These are phyloP conservation scores for Nothura maculosa DNA, from an alignment of 2,797 vertebrate genomes.

Conservation along the genomic window DNA sequence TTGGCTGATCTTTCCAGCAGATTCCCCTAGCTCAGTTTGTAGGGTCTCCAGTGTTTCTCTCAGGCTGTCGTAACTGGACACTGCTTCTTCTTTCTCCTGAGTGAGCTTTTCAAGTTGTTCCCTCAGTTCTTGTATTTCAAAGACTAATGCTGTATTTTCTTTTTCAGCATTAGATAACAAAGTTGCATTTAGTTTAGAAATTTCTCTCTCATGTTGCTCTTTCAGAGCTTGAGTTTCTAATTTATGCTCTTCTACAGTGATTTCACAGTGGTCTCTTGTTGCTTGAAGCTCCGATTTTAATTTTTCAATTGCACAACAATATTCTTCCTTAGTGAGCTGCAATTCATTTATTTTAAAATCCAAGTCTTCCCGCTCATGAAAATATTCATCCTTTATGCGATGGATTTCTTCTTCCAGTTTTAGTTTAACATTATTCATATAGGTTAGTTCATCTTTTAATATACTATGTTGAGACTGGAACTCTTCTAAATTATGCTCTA, in stretches of 20 bases:
- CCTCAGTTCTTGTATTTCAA: constrained; percentile 83
- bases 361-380: constrained; percentile 92
- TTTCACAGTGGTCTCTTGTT: constrained; percentile 59
- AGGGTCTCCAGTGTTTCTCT: constrained; percentile 86
- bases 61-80: constrained; percentile 86
- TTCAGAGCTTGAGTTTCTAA: constrained; percentile 73
- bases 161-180: constrained; percentile 77
- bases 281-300: constrained; percentile 79
- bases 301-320: constrained; percentile 79
- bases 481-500: constrained; percentile 86
- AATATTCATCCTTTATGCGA: constrained; percentile 89
- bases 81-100: constrained; percentile 87
- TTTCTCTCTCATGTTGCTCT: constrained; percentile 79
- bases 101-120: constrained; percentile 82
- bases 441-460: constrained; percentile 92
- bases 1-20: constrained; percentile 88
- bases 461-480: constrained; percentile 91
- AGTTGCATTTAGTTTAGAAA: constrained; percentile 76
- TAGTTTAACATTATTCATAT: constrained; percentile 91
- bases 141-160: constrained; percentile 75
- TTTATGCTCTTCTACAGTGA: constrained; percentile 57
- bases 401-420: constrained; percentile 91
- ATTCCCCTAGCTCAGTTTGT: constrained; percentile 88
- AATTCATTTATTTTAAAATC: constrained; percentile 98
- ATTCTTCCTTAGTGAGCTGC: constrained; percentile 89